A percentile compares a stretch with the other conserved stretches of the same genome.
phyloP scores from a whole-genome alignment of 2,797 vertebrate genomes.

The Acridotheres tristis region DNA sequence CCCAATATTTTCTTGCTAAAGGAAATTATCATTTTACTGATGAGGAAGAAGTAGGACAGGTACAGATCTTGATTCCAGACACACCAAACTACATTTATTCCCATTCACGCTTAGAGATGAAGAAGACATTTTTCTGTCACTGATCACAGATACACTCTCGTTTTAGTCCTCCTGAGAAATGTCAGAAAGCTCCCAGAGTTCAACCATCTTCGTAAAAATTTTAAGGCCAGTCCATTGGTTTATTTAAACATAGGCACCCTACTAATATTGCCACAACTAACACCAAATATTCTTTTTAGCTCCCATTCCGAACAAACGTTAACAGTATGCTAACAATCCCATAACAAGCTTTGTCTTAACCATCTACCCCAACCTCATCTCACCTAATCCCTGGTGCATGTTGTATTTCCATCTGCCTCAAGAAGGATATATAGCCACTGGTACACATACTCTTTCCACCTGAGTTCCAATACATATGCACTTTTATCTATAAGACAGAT shows the following conservation, averaged over 20 bases:
- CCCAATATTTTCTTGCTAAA: not conserved
- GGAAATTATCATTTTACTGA: not conserved
- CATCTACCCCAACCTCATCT: not conserved
- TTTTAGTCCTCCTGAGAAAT: not conserved
- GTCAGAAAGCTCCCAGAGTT: not conserved
- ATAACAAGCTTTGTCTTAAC: not conserved
- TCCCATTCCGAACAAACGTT: not conserved
- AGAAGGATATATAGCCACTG: not conserved
- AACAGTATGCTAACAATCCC: not conserved
- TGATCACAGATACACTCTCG: not conserved
- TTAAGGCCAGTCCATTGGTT: not conserved
- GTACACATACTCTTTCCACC: not conserved
- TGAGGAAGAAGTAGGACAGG: not conserved
- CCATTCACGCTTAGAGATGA: not conserved
- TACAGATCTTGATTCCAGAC: not conserved
- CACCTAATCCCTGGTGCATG: not conserved
- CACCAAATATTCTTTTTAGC: not conserved
- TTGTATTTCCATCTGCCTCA: not conserved
- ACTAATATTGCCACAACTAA: not conserved
- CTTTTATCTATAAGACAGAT: not conserved
- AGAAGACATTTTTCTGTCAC: not conserved
- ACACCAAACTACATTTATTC: not conserved
- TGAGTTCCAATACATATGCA: rapidly evolving
- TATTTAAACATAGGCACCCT: not conserved
- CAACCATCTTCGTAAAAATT: not conserved